A percentile compares a stretch with the other conserved stretches of the same genome.
Conservation (phyloP, 2,888 invertebrate genomes). For the Drosophila pseudotakahashii region DNA sequence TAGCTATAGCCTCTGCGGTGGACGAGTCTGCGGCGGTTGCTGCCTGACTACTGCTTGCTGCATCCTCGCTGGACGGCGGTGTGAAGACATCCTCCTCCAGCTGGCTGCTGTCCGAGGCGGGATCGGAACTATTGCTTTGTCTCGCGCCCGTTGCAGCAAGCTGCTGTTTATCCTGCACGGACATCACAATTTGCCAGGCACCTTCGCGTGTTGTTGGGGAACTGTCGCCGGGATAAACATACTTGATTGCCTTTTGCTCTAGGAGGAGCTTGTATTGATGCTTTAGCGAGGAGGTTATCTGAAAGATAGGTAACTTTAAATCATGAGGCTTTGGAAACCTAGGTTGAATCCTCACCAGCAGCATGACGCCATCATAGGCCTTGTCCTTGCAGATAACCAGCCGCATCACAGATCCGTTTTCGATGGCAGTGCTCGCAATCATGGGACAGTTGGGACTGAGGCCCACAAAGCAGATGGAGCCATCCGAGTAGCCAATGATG, state of each 20-base stretch:
- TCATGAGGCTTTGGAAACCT: neutral
- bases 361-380: slow-evolving; percentile 86
- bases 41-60: slow-evolving; percentile 46
- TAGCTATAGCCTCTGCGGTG: slow-evolving; percentile 23
- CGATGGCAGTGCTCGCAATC: slow-evolving; percentile 84
- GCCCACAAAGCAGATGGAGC: slow-evolving; percentile 85
- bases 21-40: slow-evolving; percentile 14
- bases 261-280: slow-evolving; percentile 93
- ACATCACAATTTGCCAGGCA: slow-evolving; percentile 84
- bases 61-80: slow-evolving; percentile 66
- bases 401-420: slow-evolving; percentile 83
- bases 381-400: slow-evolving; percentile 88
- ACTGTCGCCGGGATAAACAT: slow-evolving; percentile 87
- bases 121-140: slow-evolving; percentile 81
- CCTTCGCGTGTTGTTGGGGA: slow-evolving; percentile 81
- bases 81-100: slow-evolving; percentile 81
- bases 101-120: slow-evolving; percentile 80
- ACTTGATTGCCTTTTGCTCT: slow-evolving; percentile 90
- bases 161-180: slow-evolving; percentile 73
- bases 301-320: neutral
- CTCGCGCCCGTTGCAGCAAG: slow-evolving; percentile 45
- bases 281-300: slow-evolving; percentile 87
- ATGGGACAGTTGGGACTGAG: slow-evolving; percentile 84
- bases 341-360: slow-evolving; percentile 84
- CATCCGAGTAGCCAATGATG: slow-evolving; percentile 89